Percentiles rank a stretch among this genome's conserved stretches.
Conservation (phyloP, 2,888 invertebrate genomes). For the Phortica magna region DNA sequence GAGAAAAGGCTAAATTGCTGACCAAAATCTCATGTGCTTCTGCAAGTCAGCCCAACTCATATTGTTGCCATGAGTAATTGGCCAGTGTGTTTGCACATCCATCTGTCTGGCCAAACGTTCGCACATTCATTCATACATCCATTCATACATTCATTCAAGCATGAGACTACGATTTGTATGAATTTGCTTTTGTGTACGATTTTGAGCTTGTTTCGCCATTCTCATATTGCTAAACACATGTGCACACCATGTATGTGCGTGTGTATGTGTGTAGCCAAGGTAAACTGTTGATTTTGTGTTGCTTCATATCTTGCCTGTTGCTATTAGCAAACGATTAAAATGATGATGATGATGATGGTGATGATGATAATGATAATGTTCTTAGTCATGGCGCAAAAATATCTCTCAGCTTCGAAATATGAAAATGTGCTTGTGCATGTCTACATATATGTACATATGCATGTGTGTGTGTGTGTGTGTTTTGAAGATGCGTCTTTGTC, state of each 20-base stretch:
- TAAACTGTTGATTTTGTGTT: conserved; percentile 65
- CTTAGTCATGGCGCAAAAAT: not conserved
- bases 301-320: not conserved
- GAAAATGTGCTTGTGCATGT: not conserved
- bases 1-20: too few species aligned
- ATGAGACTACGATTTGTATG: not conserved
- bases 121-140: not conserved
- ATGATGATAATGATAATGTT: conserved; percentile 4
- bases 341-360: not conserved
- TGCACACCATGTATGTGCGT: conserved; percentile 20
- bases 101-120: too few species aligned
- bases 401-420: not conserved
- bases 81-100: too few species aligned
- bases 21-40: too few species aligned
- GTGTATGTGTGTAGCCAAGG: conserved; percentile 48
- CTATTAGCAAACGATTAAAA: not conserved
- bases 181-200: not conserved
- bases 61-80: too few species aligned
- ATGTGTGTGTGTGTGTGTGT: not conserved
- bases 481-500: not conserved
- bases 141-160: conserved; percentile 21
- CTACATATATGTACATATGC: too few species aligned
- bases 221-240: conserved; percentile 45
- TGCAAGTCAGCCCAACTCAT: too few species aligned
- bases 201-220: conserved; percentile 48